Base-by-base conservation (phyloP, 2,113 vertebrate genomes). In the Chloebia gouldiae region DNA sequence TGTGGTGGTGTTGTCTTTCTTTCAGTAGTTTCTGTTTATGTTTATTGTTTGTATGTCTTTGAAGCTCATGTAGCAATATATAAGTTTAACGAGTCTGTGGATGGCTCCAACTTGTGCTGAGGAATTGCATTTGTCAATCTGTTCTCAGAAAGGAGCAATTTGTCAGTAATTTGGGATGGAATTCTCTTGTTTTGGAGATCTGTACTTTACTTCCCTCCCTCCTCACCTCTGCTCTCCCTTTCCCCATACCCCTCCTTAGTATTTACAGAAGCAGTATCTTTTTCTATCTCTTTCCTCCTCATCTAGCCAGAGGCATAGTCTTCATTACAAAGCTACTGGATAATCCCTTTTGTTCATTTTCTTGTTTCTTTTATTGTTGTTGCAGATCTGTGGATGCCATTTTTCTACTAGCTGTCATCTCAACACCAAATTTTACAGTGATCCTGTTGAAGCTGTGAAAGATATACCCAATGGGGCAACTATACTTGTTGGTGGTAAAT, bases 401-500 rank as follows among this genome's bases (percentile, higher is more conserved):
- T 99, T 99, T 96, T 99, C 99, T 37, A 99, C 98, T 30, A 99
- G 98, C 79, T 92, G 28, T 66, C 79, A 72, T 51, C 97, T 61
- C 73, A 97, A 95, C 35, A 98, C 99, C 28, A 96, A 97, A 87
- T 99, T 99, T 97, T 99, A 98, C 93, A 97, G 96, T 4, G 98
- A 99, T 94, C 97, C 99, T 6, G 95, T 98, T 45, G 99, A 99
- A 66, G 99, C 99, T n/a, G 98, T 99, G 19, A 99, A 98, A 97
- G 99, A 99, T 89, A 99, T 99, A 91, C 98, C 98, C 5, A 93
- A 98, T 95, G 99, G 99, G 37, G 97, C 99, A 11, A 99, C 98
- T 3, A 11, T 99, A 78, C 98, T 99, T 59, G 99, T 99, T 90
- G 99, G 99, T 97, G 99, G 99, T 99, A 97, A 98, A 96, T 97